A percentile compares a stretch with the other conserved stretches of the same genome.
Evolutionary conservation across 2,888 invertebrate species (phyloP).

Genomic region (Hyles lineata): DNA sequence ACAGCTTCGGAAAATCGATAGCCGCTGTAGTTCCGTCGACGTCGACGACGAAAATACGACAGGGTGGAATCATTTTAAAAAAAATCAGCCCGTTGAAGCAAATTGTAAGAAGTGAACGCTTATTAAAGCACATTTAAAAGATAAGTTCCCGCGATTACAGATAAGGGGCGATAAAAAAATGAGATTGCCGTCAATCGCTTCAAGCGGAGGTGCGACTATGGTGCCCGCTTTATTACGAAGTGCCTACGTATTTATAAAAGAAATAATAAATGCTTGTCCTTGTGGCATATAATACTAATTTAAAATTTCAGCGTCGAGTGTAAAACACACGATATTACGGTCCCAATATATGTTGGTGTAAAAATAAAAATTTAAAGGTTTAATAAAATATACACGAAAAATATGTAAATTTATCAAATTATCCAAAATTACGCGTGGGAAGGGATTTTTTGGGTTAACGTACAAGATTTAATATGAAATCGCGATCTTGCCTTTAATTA

Average conservation of each 20-base stretch:
- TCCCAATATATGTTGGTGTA: neutral
- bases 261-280: neutral
- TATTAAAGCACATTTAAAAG: neutral
- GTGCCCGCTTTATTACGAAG: neutral
- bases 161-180: constrained; percentile 16
- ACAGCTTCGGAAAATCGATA: constrained; percentile 11
- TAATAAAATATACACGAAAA: neutral
- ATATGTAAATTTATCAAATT: constrained; percentile 2
- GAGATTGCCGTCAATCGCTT: neutral
- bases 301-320: neutral
- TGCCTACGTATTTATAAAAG: neutral
- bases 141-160: constrained; percentile 4
- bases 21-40: neutral
- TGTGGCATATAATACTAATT: neutral
- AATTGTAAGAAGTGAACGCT: constrained; percentile 2
- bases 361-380: neutral
- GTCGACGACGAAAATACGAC: neutral
- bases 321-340: neutral
- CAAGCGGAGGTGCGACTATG: neutral
- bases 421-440: neutral
- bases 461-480: constrained; percentile 2
- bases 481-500: neutral
- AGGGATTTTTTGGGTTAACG: neutral
- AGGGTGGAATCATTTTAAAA: neutral
- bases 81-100: neutral